Base-by-base conservation (phyloP, 2,113 vertebrate species). In the Cisticola juncidis region DNA sequence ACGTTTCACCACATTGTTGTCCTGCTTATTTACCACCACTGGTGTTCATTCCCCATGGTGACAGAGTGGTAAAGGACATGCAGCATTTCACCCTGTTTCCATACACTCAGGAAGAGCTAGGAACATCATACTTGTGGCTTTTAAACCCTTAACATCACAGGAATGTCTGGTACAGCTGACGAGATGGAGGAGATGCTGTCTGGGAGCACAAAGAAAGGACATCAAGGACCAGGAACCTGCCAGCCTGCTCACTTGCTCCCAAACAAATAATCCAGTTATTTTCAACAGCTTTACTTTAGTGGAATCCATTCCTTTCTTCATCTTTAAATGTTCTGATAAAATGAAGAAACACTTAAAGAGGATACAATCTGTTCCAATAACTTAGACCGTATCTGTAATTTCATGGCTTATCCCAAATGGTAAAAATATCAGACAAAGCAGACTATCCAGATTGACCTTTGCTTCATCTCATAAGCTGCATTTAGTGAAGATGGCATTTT, bases 71-170 rank as follows among this genome's bases (percentile, higher is more conserved):
- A 65, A 86, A 79, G 71, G 81, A 76, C 40, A 51, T 0, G 6
- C 22, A 51, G 62, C 58, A 33, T 69, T 87, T 84, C 81, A 81
- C 64, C 21, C 47, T 6, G 0, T 86, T 90, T 90, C 81, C 50
- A 61, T 25, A 48, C 31, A 11, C 69, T 79, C 35, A 6, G 53
- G 38, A 68, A 81, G 23, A 71, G 66, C 73, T 35, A 40, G 57
- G 62, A 50, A 79, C 44, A 68, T 64, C 38, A 19, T 31, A 23
- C 58, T 60, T 31, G 16, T 69, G 54, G 58, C 81, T 94, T 86
- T 89, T 80, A 91, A 88, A 89, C 77, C 50, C 72, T 94, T 60
- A 72, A 77, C 36, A 47, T 83, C 76, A 72, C 36, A 95, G 53
- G 38, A 88, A 76, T 71, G 70, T 74, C 89, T 80, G 68, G 45